phyloP scores from a whole-genome alignment of 2,113 vertebrate species.

The Callipepla californica region DNA sequence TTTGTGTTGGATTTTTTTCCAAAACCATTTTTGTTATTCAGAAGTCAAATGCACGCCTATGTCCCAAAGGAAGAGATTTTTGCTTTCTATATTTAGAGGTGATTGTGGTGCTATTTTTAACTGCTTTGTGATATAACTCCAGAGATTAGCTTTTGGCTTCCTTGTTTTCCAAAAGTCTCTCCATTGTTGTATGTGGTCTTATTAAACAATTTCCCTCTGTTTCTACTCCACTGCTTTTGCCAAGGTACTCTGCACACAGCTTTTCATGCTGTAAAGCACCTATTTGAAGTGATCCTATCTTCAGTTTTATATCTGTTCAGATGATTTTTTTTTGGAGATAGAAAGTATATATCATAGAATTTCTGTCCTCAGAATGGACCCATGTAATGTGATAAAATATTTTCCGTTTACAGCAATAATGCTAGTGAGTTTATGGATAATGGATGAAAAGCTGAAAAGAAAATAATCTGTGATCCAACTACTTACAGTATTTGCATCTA shows the following conservation, averaged over 20 bases:
- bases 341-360: not conserved
- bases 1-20: not conserved
- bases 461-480: not conserved
- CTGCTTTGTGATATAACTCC: not conserved
- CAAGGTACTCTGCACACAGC: not conserved
- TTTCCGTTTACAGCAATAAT: not conserved
- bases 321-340: not conserved
- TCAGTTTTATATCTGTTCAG: not conserved
- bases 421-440: not conserved
- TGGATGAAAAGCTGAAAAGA: not conserved
- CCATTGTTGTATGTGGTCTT: not conserved
- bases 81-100: constrained; percentile 10
- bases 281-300: not conserved
- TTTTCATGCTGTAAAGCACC: not conserved
- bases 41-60: not conserved
- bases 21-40: not conserved
- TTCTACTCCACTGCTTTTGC: not conserved
- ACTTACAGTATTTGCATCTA: not conserved
- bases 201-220: not conserved
- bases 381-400: not conserved
- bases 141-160: not conserved
- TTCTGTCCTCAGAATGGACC: not conserved
- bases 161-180: not conserved
- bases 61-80: not conserved
- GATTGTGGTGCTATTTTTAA: not conserved